Percentiles rank a stretch among this genome's conserved stretches.
Conservation (phyloP, 2,888 invertebrate species). For the Seira musarum region DNA sequence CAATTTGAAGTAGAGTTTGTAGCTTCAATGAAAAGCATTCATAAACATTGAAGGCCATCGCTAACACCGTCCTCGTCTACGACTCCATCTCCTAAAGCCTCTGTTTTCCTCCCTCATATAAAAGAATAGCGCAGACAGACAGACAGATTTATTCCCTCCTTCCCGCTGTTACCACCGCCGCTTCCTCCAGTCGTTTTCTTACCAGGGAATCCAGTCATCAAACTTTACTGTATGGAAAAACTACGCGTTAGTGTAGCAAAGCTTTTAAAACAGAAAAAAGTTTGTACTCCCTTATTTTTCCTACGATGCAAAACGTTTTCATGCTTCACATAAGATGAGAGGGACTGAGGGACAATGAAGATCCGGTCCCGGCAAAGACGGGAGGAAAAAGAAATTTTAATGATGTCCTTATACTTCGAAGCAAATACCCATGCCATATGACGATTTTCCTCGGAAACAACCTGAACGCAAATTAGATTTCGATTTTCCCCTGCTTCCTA, state of each 20-base stretch:
- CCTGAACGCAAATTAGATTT: neutral
- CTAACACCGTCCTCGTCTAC: too few species aligned
- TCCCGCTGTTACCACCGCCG: conserved; percentile 12
- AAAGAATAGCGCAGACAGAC: neutral
- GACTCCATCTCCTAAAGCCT: neutral
- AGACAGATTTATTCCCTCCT: conserved; percentile 48
- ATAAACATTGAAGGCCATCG: neutral
- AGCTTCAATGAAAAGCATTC: neutral
- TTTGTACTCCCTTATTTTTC: neutral
- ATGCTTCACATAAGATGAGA: neutral
- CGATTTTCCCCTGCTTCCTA: neutral
- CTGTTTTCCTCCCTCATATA: neutral
- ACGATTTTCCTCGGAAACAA: neutral
- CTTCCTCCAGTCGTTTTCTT: conserved; percentile 1
- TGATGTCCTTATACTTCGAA: neutral
- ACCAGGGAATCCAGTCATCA: conserved; percentile 44
- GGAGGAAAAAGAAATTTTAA: conserved; percentile 8
- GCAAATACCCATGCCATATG: neutral
- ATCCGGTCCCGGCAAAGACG: conserved; percentile 9
- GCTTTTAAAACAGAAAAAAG: neutral
- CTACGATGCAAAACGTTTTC: neutral
- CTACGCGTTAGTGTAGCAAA: neutral
- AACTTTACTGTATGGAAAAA: conserved; percentile 43
- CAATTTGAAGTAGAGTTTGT: too few species aligned
- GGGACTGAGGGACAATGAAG: neutral